These are phyloP conservation scores for Tribolium castaneum DNA, from an alignment of 1,140 invertebrate species.

Conservation along the genomic window DNA sequence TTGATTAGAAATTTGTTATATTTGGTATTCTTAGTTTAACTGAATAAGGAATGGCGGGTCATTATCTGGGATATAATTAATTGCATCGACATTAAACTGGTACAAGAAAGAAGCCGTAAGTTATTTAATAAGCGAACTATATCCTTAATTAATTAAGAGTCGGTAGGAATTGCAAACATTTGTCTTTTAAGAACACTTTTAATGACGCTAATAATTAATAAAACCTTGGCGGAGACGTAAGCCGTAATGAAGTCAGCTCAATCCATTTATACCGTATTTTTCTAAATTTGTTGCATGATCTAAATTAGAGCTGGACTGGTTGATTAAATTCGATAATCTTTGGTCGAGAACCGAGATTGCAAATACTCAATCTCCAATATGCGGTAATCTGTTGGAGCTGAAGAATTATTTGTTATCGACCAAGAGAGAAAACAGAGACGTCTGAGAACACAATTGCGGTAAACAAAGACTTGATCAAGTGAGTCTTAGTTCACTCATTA, in stretches of 20 bases:
- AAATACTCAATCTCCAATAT: background rate
- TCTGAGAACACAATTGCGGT: slow-evolving; percentile 36
- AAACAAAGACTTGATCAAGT: slow-evolving; percentile 47
- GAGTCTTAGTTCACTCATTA: slow-evolving; percentile 44
- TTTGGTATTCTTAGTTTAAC: too few relatives aligned
- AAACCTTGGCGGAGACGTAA: background rate
- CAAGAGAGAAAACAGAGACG: background rate
- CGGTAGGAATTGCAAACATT: slow-evolving; percentile 22
- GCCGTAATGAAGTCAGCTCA: slow-evolving; percentile 1
- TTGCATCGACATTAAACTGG: slow-evolving; percentile 2
- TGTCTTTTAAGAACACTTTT: slow-evolving; percentile 18
- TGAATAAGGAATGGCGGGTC: background rate
- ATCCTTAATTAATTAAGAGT: slow-evolving; percentile 28
- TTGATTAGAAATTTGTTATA: background rate
- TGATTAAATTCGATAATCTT: background rate
- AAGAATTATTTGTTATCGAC: slow-evolving; percentile 15
- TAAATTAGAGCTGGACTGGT: background rate
- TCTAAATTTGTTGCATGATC: background rate
- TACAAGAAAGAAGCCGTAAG: background rate
- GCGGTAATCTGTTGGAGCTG: background rate
- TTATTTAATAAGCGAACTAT: slow-evolving; percentile 34
- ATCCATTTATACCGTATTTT: background rate
- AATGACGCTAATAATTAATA: slow-evolving; percentile 30
- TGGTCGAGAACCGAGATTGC: background rate
- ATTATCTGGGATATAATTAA: slow-evolving; percentile 18